A percentile compares a stretch with the other conserved stretches of the same genome.
These are phyloP conservation scores for Capromys pilorides DNA, from an alignment of 2,797 vertebrate genomes.

Conservation along the genomic window DNA sequence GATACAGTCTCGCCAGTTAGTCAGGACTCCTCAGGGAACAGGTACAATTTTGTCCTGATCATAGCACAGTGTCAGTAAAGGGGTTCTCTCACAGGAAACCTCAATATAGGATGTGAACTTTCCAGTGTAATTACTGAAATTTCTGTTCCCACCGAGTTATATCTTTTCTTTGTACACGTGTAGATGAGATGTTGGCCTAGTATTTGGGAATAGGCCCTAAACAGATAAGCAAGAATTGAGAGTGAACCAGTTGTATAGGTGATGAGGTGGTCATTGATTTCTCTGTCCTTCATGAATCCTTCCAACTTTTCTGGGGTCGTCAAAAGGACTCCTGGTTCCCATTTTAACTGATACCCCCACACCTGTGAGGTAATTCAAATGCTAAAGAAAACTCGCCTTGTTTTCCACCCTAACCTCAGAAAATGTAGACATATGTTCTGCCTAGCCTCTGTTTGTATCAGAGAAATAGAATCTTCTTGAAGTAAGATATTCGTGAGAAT, in stretches of 20 bases:
- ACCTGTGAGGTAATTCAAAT: conserved; percentile 11
- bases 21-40: conserved; percentile 69
- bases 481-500: conserved; percentile 19
- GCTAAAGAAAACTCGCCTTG: conserved; percentile 27
- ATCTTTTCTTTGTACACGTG: conserved; percentile 38
- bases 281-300: conserved; percentile 14
- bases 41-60: conserved; percentile 65
- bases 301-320: conserved; percentile 4
- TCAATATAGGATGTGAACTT: conserved; percentile 7
- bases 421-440: background rate
- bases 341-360: background rate
- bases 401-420: background rate
- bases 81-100: conserved; percentile 6
- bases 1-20: conserved; percentile 66
- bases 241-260: background rate
- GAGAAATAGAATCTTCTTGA: conserved; percentile 29
- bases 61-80: background rate
- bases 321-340: conserved; percentile 16
- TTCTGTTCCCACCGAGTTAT: background rate
- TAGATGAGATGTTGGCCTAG: background rate
- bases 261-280: background rate
- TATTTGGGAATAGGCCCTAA: background rate
- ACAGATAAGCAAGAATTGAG: background rate
- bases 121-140: background rate
- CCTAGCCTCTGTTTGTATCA: conserved; percentile 6